Evolutionary conservation across 2,113 vertebrate species (phyloP), one percentile per base, ranked within the genome.

Genomic region (Dipodomys merriami): DNA sequence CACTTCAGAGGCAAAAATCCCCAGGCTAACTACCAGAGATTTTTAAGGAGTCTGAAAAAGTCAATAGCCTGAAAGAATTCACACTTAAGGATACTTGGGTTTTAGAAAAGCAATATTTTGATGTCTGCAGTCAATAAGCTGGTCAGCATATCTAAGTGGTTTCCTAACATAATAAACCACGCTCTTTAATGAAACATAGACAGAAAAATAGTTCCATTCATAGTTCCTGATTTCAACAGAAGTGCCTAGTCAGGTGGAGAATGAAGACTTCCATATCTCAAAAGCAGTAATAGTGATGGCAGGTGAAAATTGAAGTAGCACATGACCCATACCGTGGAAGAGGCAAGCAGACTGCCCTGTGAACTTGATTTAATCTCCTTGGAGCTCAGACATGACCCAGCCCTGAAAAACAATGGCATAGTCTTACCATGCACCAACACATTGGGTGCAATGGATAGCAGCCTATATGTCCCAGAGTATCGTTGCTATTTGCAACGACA

Each of bases 151-250:
- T 76, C 46, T 23, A 71, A 94, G 44, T 53, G 68, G n/a, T 46
- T 87, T 69, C 44, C 39, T 60, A 77, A 74, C 46, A 90, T 39
- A 30, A 69, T 78, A 82, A 91, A 83, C 57, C 22, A 89, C 11
- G 7, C n/a, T 65, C 65, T 73, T 74, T 60, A 82, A 71, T 64
- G 39, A 95, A 91, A 62, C 20, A 11, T 77, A 25, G 71, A 87
- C 49, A 23, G 44, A 88, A 94, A 71, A 65, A 25, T 6, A 49
- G 65, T 64, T 74, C 11, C 23, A 46, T 87, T 89, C 76, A 6
- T 57, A 93, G 23, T 87, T 93, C 23, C 80, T 91, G 62, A 91
- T 88, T 85, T 83, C 82, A 94, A 73, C 30, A 18, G 46, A 94
- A 84, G 6, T 35, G 82, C 60, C 93, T 65, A 71, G 39, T 83